These are phyloP conservation scores for Tubulanus polymorphus DNA, from an alignment of 2,888 invertebrate genomes.

Conservation along the genomic window DNA sequence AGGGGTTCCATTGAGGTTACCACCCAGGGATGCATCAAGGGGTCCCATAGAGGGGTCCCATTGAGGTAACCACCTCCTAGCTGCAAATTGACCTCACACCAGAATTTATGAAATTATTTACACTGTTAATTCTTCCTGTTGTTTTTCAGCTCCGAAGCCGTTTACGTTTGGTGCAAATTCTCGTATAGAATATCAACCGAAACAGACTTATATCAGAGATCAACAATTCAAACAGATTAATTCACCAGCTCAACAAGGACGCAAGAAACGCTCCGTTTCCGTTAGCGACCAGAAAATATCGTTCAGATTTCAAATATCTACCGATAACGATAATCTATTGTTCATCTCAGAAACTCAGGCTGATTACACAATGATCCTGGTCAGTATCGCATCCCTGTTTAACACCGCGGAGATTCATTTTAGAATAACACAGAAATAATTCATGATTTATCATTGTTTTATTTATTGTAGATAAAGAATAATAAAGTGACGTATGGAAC, in stretches of 20 bases:
- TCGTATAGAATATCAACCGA: conserved; percentile 68
- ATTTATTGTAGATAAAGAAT: conserved; percentile 24
- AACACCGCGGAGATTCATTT: background rate
- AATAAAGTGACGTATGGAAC: conserved; percentile 21
- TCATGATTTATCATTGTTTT: background rate
- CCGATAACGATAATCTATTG: conserved; percentile 71
- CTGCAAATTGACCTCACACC: no score
- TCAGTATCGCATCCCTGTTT: no score
- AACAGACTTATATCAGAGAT: conserved; percentile 78
- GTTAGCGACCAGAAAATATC: conserved; percentile 65
- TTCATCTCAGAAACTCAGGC: conserved; percentile 82
- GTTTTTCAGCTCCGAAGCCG: conserved; percentile 68
- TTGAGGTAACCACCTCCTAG: no score
- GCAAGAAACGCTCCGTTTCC: conserved; percentile 18
- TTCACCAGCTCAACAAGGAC: background rate
- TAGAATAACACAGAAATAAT: background rate
- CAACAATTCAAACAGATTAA: conserved; percentile 62
- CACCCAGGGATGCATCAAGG: no score
- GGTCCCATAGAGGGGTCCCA: no score
- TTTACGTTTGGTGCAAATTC: conserved; percentile 75
- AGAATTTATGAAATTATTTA: no score
- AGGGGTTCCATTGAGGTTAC: no score
- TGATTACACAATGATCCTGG: conserved; percentile 65
- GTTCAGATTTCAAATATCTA: conserved; percentile 68
- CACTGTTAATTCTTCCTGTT: no score